Evolutionary conservation across 2,113 vertebrate species (phyloP).

Genomic region (Triplophysa tibetana): DNA sequence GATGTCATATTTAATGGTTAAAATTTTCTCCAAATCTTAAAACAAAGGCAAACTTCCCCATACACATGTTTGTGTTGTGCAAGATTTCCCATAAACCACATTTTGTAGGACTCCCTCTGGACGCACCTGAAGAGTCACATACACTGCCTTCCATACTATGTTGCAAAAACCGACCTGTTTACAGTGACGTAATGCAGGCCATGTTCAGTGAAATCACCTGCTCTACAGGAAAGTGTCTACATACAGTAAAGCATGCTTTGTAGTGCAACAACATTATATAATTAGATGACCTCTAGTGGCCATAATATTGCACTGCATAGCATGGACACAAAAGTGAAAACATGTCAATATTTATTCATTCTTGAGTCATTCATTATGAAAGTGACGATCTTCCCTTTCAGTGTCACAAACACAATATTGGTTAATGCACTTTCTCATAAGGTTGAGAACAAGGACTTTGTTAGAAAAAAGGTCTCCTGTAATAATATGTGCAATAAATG

Average conservation of each 20-base stretch:
- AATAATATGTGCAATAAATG: too few species aligned
- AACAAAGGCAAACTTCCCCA: conserved; percentile 1
- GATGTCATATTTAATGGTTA: neutral
- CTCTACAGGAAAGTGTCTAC: conserved; percentile 5
- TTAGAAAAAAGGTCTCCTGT: too few species aligned
- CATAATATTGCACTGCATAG: neutral
- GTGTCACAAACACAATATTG: neutral
- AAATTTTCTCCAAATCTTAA: neutral
- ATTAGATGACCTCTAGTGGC: conserved; percentile 46
- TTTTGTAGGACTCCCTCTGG: neutral
- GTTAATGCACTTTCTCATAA: neutral
- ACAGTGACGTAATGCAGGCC: neutral
- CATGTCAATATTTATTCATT: neutral
- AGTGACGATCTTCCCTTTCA: too few species aligned
- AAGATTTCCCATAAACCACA: conserved; percentile 13
- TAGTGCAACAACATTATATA: neutral
- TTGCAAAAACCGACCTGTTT: neutral
- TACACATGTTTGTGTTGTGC: neutral
- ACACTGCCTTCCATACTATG: neutral
- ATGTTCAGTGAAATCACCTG: neutral
- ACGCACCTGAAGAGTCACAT: neutral
- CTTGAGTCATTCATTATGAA: too few species aligned
- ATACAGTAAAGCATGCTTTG: neutral
- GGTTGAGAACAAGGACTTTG: neutral
- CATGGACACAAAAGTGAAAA: too few species aligned